Evolutionary conservation across 2,113 vertebrate species (phyloP).

Genomic region (Agelaius phoeniceus): DNA sequence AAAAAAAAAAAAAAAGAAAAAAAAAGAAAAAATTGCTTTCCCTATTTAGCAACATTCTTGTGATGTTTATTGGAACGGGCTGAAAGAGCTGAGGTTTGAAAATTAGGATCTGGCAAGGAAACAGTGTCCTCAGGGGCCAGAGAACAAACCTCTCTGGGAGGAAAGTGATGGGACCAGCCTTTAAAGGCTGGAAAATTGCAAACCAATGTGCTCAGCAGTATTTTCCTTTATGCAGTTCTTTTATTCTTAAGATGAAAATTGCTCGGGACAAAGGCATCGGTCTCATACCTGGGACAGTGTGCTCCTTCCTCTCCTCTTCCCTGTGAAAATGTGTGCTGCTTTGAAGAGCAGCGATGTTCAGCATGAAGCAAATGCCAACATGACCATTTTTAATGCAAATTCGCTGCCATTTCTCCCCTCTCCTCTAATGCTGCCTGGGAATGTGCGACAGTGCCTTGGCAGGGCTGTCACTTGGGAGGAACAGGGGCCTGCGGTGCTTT

Average conservation of each 20-base stretch:
- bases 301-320: slow-evolving; percentile 21
- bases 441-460: slow-evolving; percentile 38
- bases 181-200: slow-evolving; percentile 66
- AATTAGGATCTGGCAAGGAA: slow-evolving; percentile 70
- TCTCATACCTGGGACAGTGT: slow-evolving; percentile 48
- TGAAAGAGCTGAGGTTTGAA: slow-evolving; percentile 70
- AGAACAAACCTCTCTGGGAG: slow-evolving; percentile 56
- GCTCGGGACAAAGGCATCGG: slow-evolving; percentile 20
- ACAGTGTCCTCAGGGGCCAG: slow-evolving; percentile 65
- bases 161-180: slow-evolving; percentile 60
- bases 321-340: neutral
- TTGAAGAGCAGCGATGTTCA: slow-evolving; percentile 35
- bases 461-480: slow-evolving; percentile 4
- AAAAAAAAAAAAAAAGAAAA: too few species aligned
- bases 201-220: slow-evolving; percentile 64
- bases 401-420: neutral
- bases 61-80: slow-evolving; percentile 63
- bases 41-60: slow-evolving; percentile 66
- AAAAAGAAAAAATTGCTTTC: neutral
- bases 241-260: slow-evolving; percentile 67
- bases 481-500: neutral
- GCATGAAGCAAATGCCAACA: slow-evolving; percentile 32
- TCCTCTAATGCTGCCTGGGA: neutral
- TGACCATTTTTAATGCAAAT: slow-evolving; percentile 62
- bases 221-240: slow-evolving; percentile 60